Conservation (phyloP, 2,888 invertebrate species). For the Acanthacorydalis orientalis region DNA sequence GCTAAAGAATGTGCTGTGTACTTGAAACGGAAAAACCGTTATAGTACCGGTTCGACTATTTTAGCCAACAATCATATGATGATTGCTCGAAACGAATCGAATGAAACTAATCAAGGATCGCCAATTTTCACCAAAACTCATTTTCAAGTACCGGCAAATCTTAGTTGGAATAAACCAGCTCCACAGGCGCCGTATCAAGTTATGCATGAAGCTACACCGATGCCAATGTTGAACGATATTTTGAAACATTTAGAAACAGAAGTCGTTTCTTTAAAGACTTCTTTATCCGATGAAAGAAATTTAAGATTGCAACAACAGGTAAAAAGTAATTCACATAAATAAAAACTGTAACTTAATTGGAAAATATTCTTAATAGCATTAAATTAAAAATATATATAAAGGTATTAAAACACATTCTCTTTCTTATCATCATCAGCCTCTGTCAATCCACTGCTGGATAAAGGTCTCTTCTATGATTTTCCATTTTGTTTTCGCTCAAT, state of each 20-base stretch:
- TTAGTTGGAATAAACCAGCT: background rate
- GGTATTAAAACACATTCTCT: too few species aligned
- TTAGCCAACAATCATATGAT: too few species aligned
- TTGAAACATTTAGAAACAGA: background rate
- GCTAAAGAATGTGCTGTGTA: constrained; percentile 26
- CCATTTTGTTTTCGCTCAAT: too few species aligned
- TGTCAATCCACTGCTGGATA: too few species aligned
- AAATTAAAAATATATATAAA: too few species aligned
- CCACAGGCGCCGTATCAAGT: background rate
- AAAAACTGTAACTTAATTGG: background rate
- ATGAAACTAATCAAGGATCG: background rate
- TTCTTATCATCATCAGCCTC: too few species aligned
- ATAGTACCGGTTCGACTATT: background rate
- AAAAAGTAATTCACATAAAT: background rate
- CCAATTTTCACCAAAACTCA: background rate
- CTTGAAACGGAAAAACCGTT: constrained; percentile 12
- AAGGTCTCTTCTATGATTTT: too few species aligned
- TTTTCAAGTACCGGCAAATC: background rate
- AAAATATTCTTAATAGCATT: background rate
- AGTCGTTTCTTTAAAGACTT: background rate
- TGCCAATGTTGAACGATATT: too few species aligned
- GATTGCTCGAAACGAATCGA: background rate
- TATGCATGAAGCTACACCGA: background rate
- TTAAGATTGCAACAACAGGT: constrained; percentile 1
- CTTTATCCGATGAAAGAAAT: background rate